These are phyloP conservation scores for Bucco capensis DNA, from an alignment of 2,113 vertebrate species.

Conservation along the genomic window DNA sequence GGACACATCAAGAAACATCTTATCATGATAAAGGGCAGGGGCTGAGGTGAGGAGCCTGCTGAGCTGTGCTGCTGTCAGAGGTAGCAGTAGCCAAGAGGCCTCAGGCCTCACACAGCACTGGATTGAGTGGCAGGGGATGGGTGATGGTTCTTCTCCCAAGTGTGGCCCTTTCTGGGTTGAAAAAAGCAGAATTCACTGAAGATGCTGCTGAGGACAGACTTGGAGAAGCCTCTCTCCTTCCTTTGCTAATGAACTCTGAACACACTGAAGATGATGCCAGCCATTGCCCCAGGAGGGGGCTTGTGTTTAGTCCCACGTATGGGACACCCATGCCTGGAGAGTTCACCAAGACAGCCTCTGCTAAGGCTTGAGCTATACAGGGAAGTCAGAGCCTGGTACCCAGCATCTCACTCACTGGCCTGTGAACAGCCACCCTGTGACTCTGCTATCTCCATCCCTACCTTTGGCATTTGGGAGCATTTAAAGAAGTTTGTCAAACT, in stretches of 20 bases:
- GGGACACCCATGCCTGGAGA: background rate
- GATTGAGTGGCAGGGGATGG: fast-evolving
- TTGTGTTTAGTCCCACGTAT: background rate
- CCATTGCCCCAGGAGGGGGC: background rate
- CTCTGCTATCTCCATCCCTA: background rate
- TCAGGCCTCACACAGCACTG: background rate
- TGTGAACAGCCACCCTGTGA: background rate
- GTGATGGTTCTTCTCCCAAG: background rate
- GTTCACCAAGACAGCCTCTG: background rate
- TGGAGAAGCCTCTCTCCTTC: background rate
- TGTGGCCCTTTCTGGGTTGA: background rate
- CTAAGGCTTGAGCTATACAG: background rate
- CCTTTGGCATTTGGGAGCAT: background rate
- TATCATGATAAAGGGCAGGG: background rate
- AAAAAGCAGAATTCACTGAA: background rate
- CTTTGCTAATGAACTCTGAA: background rate
- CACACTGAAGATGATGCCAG: background rate
- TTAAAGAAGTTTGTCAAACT: background rate
- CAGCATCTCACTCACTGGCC: background rate
- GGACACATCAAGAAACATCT: background rate
- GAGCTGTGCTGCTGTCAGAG: background rate
- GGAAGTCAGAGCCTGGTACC: background rate
- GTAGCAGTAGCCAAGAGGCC: background rate
- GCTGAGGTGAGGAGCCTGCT: background rate
- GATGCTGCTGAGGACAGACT: background rate